phyloP scores from a whole-genome alignment of 2,888 invertebrate genomes.

The Meandrusa payeni region DNA sequence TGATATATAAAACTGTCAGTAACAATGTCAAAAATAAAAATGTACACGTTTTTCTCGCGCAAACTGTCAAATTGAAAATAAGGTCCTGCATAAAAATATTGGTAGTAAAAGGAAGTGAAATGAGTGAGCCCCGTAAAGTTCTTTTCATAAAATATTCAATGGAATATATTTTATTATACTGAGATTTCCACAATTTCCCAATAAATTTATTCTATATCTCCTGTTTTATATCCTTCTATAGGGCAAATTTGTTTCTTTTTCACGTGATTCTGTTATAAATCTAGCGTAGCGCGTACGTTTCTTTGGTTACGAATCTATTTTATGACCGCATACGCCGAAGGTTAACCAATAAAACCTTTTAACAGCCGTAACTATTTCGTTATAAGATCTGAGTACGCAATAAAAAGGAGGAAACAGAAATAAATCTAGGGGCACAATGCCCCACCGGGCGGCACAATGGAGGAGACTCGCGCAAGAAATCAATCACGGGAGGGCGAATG shows the following conservation, averaged over 20 bases:
- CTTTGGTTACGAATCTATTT: slow-evolving; percentile 78
- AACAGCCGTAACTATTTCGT: slow-evolving; percentile 80
- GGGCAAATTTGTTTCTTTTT: slow-evolving; percentile 76
- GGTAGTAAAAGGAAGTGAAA: slow-evolving; percentile 70
- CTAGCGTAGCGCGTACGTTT: slow-evolving; percentile 68
- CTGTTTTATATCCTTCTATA: slow-evolving; percentile 71
- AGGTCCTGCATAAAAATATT: slow-evolving; percentile 67
- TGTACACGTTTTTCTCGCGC: slow-evolving; percentile 2
- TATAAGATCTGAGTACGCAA: slow-evolving; percentile 78
- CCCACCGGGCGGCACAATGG: slow-evolving; percentile 36
- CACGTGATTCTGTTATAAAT: slow-evolving; percentile 76
- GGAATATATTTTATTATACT: slow-evolving; percentile 77
- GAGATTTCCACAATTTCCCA: slow-evolving; percentile 76
- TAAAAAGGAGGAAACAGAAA: slow-evolving; percentile 75
- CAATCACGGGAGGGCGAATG: slow-evolving; percentile 57
- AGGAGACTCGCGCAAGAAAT: slow-evolving; percentile 51
- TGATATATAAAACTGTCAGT: too few species aligned
- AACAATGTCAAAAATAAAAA: too few species aligned
- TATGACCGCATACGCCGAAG: slow-evolving; percentile 76
- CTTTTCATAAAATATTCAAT: slow-evolving; percentile 79
- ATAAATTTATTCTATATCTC: slow-evolving; percentile 73
- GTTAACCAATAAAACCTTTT: slow-evolving; percentile 81
- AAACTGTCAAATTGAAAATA: slow-evolving; percentile 30
- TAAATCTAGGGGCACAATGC: slow-evolving; percentile 72
- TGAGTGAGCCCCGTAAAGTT: slow-evolving; percentile 72